These are phyloP conservation scores for Onychostoma macrolepis DNA, from an alignment of 2,113 vertebrate genomes.

Conservation along the genomic window DNA sequence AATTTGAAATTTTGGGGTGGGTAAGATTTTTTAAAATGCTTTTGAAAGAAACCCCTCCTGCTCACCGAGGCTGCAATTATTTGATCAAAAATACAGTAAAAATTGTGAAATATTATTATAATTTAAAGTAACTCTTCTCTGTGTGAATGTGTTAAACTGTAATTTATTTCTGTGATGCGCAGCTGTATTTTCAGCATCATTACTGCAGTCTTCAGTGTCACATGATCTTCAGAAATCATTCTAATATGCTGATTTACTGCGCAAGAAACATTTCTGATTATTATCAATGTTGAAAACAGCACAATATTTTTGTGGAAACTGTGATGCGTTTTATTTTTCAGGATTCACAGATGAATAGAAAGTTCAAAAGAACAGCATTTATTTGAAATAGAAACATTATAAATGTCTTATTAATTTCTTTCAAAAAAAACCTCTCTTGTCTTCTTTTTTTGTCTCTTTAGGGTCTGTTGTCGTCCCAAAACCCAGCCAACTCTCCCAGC, in stretches of 20 bases:
- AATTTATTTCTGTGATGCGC: neutral
- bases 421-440: neutral
- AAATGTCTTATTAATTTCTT: neutral
- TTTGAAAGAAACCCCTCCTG: too few species aligned
- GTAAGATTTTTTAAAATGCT: too few species aligned
- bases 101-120: too few species aligned
- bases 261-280: neutral
- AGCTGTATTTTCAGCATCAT: neutral
- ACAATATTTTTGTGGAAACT: neutral
- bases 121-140: too few species aligned
- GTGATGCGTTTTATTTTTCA: too few species aligned
- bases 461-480: conserved; percentile 93
- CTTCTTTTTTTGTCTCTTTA: conserved; percentile 60
- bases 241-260: too few species aligned
- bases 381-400: neutral
- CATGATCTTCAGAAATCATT: neutral
- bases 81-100: too few species aligned
- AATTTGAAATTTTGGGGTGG: too few species aligned
- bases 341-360: too few species aligned
- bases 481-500: conserved; percentile 94
- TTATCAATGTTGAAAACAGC: neutral
- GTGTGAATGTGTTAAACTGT: too few species aligned
- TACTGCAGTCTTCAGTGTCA: neutral
- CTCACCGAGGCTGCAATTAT: too few species aligned
- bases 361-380: too few species aligned